phyloP scores from a whole-genome alignment of 2,888 invertebrate species.

The Acheta domesticus region DNA sequence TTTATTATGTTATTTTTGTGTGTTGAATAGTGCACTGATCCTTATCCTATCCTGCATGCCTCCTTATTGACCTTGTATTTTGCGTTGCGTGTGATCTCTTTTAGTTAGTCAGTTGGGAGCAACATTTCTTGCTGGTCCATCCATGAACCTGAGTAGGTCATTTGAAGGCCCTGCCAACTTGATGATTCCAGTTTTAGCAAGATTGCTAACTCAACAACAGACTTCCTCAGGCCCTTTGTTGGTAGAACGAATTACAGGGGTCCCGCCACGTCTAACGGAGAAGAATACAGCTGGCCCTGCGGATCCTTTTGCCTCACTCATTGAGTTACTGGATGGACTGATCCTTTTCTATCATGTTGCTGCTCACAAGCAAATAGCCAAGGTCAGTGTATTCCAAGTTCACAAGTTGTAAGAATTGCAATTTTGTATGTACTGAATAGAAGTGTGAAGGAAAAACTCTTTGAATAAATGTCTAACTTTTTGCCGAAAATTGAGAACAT shows the following conservation, averaged over 20 bases:
- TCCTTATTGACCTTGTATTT: slow-evolving; percentile 5
- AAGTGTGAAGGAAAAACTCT: not conserved
- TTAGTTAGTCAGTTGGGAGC: slow-evolving; percentile 18
- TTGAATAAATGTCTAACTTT: not conserved
- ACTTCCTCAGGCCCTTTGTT: slow-evolving; percentile 28
- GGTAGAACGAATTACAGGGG: slow-evolving; percentile 29
- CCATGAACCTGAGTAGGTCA: slow-evolving; percentile 18
- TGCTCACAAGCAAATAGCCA: slow-evolving; percentile 63
- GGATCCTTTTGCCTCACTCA: slow-evolving; percentile 52
- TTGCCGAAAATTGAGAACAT: not conserved
- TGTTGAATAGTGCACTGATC: not conserved
- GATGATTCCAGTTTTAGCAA: slow-evolving; percentile 33
- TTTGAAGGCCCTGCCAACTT: slow-evolving; percentile 26
- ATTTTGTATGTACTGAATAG: not conserved
- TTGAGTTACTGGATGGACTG: slow-evolving; percentile 63
- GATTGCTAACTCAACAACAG: slow-evolving; percentile 33
- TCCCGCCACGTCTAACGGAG: not conserved
- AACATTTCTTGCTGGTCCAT: slow-evolving; percentile 1
- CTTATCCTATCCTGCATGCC: not conserved
- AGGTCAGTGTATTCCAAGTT: slow-evolving; percentile 36
- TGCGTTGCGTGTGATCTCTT: slow-evolving; percentile 18
- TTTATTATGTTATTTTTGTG: too few relatives aligned
- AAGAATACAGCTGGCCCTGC: slow-evolving; percentile 50
- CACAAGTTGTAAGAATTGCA: not conserved
- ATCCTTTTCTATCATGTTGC: slow-evolving; percentile 64